These are phyloP conservation scores for human DNA, from an alignment of 2,113 vertebrate species.

Conservation along the genomic window GRCh38 chr11:121873501-121874000, in stretches of 20 bases:
- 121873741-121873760: background rate
- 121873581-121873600: conserved; percentile 61
- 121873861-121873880: background rate
- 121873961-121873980: background rate
- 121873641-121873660: conserved; percentile 48
- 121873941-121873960: background rate
- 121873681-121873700: conserved; percentile 60
- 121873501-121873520: conserved; percentile 9
- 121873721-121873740: conserved; percentile 59
- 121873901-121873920: background rate
- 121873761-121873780: background rate
- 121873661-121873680: conserved; percentile 55
- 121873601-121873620: conserved; percentile 56
- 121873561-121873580: conserved; percentile 25
- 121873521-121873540: background rate
- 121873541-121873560: conserved; percentile 33
- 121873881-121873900: background rate
- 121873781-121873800: conserved; percentile 3
- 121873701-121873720: conserved; percentile 55
- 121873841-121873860: conserved; percentile 30
- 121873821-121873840: conserved; percentile 39
- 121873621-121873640: conserved; percentile 70
- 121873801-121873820: background rate
- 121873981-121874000: background rate
- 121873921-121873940: background rate